phyloP scores from a whole-genome alignment of 2,113 vertebrate species.

The Ochotona princeps region DNA sequence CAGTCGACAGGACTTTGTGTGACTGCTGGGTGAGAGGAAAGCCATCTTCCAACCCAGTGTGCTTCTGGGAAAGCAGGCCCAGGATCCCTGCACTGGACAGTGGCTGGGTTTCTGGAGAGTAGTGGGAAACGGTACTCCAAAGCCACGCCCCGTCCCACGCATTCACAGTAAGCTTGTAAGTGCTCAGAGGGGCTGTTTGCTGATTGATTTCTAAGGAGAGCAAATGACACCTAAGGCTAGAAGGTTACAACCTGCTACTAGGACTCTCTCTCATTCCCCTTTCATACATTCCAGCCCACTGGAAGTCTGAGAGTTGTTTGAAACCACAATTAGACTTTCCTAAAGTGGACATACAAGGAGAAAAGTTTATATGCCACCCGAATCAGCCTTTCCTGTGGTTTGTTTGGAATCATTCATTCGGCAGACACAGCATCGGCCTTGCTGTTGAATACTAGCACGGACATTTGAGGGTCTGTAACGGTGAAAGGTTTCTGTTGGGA shows the following conservation, averaged over 20 bases:
- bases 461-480: conserved; percentile 74
- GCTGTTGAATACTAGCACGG: conserved; percentile 38
- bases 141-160: neutral
- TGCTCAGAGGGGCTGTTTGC: conserved; percentile 34
- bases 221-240: neutral
- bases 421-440: conserved; percentile 36
- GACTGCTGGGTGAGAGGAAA: conserved; percentile 18
- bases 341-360: conserved; percentile 62
- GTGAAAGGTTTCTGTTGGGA: conserved; percentile 78
- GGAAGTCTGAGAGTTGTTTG: conserved; percentile 49
- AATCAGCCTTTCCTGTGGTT: conserved; percentile 33
- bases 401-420: conserved; percentile 38
- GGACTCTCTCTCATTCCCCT: conserved; percentile 30
- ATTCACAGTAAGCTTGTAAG: neutral
- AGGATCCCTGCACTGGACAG: conserved; percentile 74
- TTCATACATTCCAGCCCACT: conserved; percentile 56
- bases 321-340: conserved; percentile 77
- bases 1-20: conserved; percentile 77
- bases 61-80: conserved; percentile 39
- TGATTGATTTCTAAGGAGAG: conserved; percentile 33
- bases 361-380: conserved; percentile 63
- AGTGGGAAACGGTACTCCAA: neutral
- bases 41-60: conserved; percentile 64
- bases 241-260: conserved; percentile 6
- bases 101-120: conserved; percentile 17